These are phyloP conservation scores for Amphiprion clarkii DNA, from an alignment of 2,797 vertebrate genomes.

Conservation along the genomic window DNA sequence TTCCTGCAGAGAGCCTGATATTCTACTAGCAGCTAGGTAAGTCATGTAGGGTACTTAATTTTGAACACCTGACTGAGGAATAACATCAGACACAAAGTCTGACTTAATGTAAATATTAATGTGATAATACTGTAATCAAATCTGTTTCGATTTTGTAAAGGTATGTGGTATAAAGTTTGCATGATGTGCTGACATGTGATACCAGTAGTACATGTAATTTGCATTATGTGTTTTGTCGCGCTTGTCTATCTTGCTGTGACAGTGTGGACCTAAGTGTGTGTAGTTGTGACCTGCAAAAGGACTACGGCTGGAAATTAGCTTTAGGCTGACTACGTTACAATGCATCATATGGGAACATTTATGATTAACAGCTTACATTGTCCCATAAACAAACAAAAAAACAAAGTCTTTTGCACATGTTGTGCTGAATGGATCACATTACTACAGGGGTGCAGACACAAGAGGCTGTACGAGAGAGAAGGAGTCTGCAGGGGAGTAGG, in stretches of 20 bases:
- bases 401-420: slow-evolving; percentile 4
- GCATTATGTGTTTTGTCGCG: no score
- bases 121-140: neutral
- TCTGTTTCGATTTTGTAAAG: neutral
- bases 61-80: neutral
- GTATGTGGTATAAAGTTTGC: neutral
- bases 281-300: no score
- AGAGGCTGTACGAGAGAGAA: slow-evolving; percentile 1
- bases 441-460: slow-evolving; percentile 16
- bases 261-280: no score
- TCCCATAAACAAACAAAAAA: no score
- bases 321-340: no score
- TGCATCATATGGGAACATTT: no score
- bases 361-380: no score
- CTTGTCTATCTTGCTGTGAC: no score
- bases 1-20: neutral
- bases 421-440: slow-evolving; percentile 8
- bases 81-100: neutral
- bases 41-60: neutral
- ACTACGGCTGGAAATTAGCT: no score
- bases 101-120: neutral
- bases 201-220: no score
- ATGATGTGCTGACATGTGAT: neutral
- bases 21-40: neutral
- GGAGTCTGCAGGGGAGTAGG: slow-evolving; percentile 35